Evolutionary conservation across 64 coral and sea anemone genomes (phyloP), one percentile per base, ranked within the genome.

Genomic region (Montipora foliosa): DNA sequence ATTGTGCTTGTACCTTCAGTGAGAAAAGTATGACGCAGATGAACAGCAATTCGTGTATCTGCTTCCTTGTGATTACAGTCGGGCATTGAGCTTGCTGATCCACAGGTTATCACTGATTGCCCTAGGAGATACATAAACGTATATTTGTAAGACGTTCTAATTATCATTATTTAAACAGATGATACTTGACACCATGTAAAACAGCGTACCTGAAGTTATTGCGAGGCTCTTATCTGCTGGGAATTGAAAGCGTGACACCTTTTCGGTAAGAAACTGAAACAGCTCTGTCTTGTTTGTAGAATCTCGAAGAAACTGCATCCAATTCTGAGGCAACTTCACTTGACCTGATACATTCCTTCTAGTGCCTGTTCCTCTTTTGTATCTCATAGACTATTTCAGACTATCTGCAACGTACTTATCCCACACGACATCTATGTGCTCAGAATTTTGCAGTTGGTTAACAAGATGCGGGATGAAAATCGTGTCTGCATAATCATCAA

Each of bases 391-490:
- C 71, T 74, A n/a, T 29, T 74, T 74, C 22, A 74, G 22, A 74
- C 71, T 29, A 25, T 4, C n/a, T 29, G 21, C 5, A 25, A 22
- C 5, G 25, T 74, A 74, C 5, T n/a, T 74, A 29, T 74, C 71
- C 71, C 71, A 74, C 5, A 74, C 71, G n/a, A 74, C 71, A 29
- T 29, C 71, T 29, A 74, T 0, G 0, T 20, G 16, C 22, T 74
- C n/a, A 8, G 71, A 25, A 8, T 29, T 29, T 74, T 74, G 57
- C 68, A 69, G 69, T 4, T 49, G 61, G n/a, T 19, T 79, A 29
- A 24, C 47, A 58, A 85, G 29, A 87, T 87, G 70, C 19, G 62
- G 84, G 37, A 87, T 70, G 57, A 87, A 87, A 47, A 74, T 53
- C 29, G 24, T 87, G 10, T 87, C 66, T 22, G 84, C 84, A 48